Base-by-base conservation (phyloP, 2,797 vertebrate species). In the Trachurus trachurus region DNA sequence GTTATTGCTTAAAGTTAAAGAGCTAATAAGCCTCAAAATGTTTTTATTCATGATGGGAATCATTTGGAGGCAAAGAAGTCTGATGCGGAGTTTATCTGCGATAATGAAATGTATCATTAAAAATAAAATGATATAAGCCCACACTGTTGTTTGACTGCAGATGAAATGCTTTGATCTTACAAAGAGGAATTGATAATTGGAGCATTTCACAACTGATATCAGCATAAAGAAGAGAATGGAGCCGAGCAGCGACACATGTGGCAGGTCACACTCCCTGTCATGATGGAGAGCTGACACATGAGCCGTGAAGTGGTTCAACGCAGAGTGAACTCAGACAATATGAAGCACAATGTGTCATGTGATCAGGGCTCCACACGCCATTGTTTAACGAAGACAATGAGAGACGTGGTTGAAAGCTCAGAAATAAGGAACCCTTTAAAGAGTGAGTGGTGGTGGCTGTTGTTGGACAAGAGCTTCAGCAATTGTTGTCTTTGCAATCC, bases 1-100 rank as follows among this genome's bases (percentile, higher is more conserved):
- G 89, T 90, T 92, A 78, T 78, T 84, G 74, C 81, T 92, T 79
- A 87, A 88, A 89, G 85, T 90, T 88, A 82, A 88, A 87, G 45
- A 67, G 57, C 78, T 87, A 90, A 89, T 89, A 82, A 81, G 76
- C 63, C 71, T 76, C 54, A 47, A 69, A 87, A 75, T 85, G 71
- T 87, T 84, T 76, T 70, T 54, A 74, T 79, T 67, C 65, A 47
- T 69, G 62, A 69, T 62, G 76, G 78, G 56, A 74, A 42, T 77
- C 75, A 53, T 39, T 54, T 21, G 1, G 56, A 59, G 45, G 58
- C 56, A 52, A 39, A 82, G 50, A 71, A 40, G 26, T 47, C 47
- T 57, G 37, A 61, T 19, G 8, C 49, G 80, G 86, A 82, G 69
- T 84, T 81, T 71, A 53, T 65, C 66, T 80, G 26, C 39, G 56